Base-by-base conservation (phyloP, 2,888 invertebrate genomes). In the Chirona hameri region DNA sequence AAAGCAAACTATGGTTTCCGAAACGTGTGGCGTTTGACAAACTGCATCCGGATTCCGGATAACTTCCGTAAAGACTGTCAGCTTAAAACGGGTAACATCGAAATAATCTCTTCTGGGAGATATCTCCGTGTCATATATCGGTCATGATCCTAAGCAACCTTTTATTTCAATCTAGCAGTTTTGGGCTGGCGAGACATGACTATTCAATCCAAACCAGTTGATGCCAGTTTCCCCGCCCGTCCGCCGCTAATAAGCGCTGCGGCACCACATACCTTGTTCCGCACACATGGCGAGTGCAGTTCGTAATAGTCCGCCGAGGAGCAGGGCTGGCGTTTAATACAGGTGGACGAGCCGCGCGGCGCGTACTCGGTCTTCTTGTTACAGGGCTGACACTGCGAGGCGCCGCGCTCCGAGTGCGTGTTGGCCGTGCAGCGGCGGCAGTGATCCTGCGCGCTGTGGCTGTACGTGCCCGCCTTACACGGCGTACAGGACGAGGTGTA, bases 231-330 rank as follows among this genome's bases (percentile, higher is more conserved):
- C 39, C 21, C 60, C 79, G n/a, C 39, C 29, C 48, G n/a, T 27
- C 4, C 79, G 48, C 29, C 79, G 31, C 79, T 18, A 9, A 24
- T 29, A 39, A 39, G 39, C 39, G 39, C 39, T 39, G 39, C 39
- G 39, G 7, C 39, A 27, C 12, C 79, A 46, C 46, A 14, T 21
- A 83, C 55, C 60, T n/a, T 81, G 72, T 81, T 82, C 46, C 79
- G 18, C n/a, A 81, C 87, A 86, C 91, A 91, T 0, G 90, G 89
- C 46, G 89, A 88, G 83, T 89, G 88, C 52, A 88, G 87, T 82
- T 89, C 88, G 85, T 89, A 90, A 86, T 89, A 91, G 86, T 91
- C 91, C 72, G 88, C 86, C 39, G 86, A 86, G 2, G 88, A 88
- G 86, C 91, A 91, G 0, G 89, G 86, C 46, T 89, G 90, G 81